Base-by-base conservation (phyloP, 2,797 vertebrate genomes). In the Centropyge bicolor region DNA sequence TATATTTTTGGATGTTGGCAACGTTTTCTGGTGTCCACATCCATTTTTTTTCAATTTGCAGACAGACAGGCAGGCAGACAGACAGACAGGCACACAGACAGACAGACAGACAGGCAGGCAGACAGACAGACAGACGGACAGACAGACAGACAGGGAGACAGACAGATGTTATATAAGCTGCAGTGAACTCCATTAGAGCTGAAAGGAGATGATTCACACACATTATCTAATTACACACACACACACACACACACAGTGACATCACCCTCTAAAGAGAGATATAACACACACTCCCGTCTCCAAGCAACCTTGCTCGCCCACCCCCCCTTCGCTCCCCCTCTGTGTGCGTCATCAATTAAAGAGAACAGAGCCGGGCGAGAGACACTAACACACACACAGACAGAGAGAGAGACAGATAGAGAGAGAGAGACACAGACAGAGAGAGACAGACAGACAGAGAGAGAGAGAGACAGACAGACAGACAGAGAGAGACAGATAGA, bases 201-300 rank as follows among this genome's bases (percentile, higher is more conserved):
- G 81, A 89, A 89, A 82, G 81, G 78, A 85, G 78, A 84, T 90
- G 90, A 88, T 88, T 89, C 87, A 86, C 84, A 85, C 82, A 81
- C 85, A 84, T 88, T 81, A 86, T 88, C 87, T 88, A 88, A 86
- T 88, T 83, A 81, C 87, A 85, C 77, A 84, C 68, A 77, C 64
- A 79, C 51, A 78, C 75, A 63, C 65, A 76, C 68, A 73, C 67
- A 78, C 82, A 65, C 38, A 60, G 46, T 85, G 85, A 86, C 85
- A 85, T 88, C 88, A 89, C n/a, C 68, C 78, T 87, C 74, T 36
- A 81, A 74, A 68, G 56, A 80, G 75, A 83, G 65, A 81, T 70
- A 85, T 70, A 86, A 75, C 86, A 87, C 86, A 73, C 80, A 70
- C 83, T 65, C 73, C 38, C 6, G 36, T 92, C 71, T 82, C 91